phyloP scores from a whole-genome alignment of 2,113 vertebrate genomes.

The Gallinago jamesoni region DNA sequence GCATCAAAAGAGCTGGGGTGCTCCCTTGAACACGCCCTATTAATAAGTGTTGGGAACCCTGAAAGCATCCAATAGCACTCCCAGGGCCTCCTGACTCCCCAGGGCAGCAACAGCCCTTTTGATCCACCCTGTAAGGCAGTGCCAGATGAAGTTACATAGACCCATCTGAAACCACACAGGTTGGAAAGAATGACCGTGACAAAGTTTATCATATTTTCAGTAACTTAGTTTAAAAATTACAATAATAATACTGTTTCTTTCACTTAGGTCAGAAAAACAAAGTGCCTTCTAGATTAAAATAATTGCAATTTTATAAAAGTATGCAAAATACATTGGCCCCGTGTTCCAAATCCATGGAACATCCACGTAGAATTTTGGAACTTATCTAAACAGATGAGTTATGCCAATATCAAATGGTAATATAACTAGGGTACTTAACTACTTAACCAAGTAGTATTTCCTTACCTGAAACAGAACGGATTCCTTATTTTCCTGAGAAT shows the following conservation, averaged over 20 bases:
- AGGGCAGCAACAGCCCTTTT: not conserved
- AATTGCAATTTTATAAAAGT: not conserved
- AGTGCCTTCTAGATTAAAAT: not conserved
- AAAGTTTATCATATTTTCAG: not conserved
- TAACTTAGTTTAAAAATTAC: not conserved
- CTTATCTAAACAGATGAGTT: not conserved
- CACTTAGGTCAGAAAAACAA: not conserved
- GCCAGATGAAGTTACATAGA: not conserved
- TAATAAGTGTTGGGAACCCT: not conserved
- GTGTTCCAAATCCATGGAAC: not conserved
- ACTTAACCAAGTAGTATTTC: not conserved
- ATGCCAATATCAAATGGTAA: not conserved
- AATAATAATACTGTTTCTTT: not conserved
- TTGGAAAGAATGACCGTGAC: not conserved
- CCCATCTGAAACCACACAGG: not conserved
- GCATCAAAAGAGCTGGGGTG: not conserved
- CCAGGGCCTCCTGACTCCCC: not conserved
- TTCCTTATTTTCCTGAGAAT: not conserved
- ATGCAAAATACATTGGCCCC: not conserved
- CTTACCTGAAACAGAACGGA: constrained; percentile 79
- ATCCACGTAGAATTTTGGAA: not conserved
- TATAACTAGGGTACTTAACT: not conserved
- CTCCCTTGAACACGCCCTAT: not conserved
- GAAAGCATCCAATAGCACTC: not conserved
- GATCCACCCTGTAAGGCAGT: not conserved